Evolutionary conservation across 1,140 invertebrate genomes (phyloP).

Genomic region (Steinernema khuongi): DNA sequence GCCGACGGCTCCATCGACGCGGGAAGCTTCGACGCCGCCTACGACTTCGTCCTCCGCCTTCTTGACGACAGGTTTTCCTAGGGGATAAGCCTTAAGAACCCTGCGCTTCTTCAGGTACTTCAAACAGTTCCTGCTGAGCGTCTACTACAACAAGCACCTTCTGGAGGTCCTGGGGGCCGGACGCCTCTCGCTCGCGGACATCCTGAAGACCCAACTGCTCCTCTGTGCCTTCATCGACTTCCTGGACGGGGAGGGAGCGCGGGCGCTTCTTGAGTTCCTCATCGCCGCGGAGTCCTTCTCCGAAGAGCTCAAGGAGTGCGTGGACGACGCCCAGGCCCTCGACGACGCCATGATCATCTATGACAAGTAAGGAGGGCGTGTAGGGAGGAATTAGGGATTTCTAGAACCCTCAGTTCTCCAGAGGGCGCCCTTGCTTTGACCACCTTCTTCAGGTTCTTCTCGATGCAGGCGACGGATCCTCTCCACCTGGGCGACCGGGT

Average conservation of each 20-base stretch:
- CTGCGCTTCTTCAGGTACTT: neutral
- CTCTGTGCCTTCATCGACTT: neutral
- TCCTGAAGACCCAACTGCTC: neutral
- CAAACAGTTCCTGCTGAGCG: neutral
- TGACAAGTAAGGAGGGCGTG: neutral
- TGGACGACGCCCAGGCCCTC: neutral
- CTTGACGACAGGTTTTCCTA: neutral
- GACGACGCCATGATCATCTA: conserved; percentile 3
- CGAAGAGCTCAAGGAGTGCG: neutral
- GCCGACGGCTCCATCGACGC: neutral
- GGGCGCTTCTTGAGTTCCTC: neutral
- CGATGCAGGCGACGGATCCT: neutral
- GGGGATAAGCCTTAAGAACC: neutral
- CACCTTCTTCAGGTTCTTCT: neutral
- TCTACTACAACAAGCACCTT: conserved; percentile 11
- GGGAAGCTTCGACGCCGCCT: neutral
- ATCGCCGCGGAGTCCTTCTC: neutral
- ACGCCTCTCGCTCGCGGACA: neutral
- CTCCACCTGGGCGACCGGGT: neutral
- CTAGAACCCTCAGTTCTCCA: too few relatives aligned
- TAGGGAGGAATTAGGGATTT: too few relatives aligned
- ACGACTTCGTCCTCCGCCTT: neutral
- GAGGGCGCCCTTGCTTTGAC: too few relatives aligned
- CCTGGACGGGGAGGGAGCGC: neutral
- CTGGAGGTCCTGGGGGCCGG: neutral